Conservation (phyloP, 2,113 vertebrate species). For the Rana temporaria region DNA sequence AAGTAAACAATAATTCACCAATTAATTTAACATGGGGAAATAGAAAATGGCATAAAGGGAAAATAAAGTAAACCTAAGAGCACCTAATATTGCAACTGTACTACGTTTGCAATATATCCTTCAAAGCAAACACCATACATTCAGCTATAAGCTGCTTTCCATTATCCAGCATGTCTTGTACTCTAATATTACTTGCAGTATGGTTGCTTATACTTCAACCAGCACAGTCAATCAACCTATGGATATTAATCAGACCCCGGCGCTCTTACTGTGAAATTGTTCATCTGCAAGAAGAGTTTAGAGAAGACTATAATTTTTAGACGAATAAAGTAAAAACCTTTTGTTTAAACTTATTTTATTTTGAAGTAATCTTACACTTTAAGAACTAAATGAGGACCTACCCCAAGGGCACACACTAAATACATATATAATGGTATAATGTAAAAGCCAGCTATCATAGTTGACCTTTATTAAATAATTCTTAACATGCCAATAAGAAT, state of each 20-base stretch:
- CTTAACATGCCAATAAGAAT: no score
- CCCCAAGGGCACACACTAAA: no score
- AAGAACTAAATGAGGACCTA: no score
- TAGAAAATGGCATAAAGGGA: conserved; percentile 55
- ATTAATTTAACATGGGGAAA: conserved; percentile 60
- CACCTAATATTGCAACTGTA: not conserved
- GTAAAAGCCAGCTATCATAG: no score
- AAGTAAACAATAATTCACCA: conserved; percentile 68
- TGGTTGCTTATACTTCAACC: no score
- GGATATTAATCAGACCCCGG: no score
- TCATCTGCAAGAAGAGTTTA: not conserved
- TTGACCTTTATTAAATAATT: no score
- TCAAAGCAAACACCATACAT: not conserved
- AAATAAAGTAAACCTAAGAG: not conserved
- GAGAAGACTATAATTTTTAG: not conserved
- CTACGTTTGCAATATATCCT: not conserved
- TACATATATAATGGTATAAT: no score
- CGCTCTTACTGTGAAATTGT: not conserved
- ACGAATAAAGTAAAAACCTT: not conserved
- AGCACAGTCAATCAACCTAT: no score
- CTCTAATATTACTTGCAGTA: no score
- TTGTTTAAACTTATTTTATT: not conserved
- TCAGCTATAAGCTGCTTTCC: no score
- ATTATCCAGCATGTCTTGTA: no score
- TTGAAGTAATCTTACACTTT: not conserved